phyloP scores from a whole-genome alignment of 1,140 invertebrate species.

The Augochlora pura region DNA sequence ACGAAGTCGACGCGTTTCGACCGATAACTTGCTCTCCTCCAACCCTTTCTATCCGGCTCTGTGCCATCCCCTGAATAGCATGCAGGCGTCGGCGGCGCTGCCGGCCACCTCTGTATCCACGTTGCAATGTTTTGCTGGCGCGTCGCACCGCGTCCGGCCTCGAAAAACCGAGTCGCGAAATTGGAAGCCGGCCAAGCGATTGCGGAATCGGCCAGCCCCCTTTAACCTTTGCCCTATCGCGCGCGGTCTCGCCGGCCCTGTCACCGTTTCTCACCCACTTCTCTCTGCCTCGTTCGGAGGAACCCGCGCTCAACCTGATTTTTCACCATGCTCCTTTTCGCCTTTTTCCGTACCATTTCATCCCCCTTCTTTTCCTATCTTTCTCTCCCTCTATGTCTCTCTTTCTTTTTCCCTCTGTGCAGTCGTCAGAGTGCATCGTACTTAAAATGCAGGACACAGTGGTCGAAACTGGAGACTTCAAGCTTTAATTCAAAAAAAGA shows the following conservation, averaged over 20 bases:
- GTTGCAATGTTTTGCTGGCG: conserved; percentile 69
- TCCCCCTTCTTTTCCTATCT: too few relatives aligned
- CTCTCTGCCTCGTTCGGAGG: neutral
- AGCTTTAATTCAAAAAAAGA: too few relatives aligned
- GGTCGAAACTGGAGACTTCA: too few relatives aligned
- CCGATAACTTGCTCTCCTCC: neutral
- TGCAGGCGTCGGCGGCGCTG: neutral
- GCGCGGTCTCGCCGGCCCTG: neutral
- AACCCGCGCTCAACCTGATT: neutral
- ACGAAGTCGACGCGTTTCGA: conserved; percentile 7
- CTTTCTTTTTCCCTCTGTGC: too few relatives aligned
- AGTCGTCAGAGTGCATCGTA: too few relatives aligned
- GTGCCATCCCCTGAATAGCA: neutral
- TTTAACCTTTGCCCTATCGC: conserved; percentile 44
- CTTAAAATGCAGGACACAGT: too few relatives aligned
- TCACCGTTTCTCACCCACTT: conserved; percentile 6
- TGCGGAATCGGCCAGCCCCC: conserved; percentile 68
- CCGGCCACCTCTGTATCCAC: conserved; percentile 34
- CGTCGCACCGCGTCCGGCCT: conserved; percentile 65
- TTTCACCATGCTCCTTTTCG: neutral
- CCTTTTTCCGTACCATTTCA: neutral
- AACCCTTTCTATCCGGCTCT: neutral
- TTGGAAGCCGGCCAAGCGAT: conserved; percentile 72
- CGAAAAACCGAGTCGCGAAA: conserved; percentile 71
- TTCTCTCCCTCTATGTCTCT: neutral